phyloP scores from a whole-genome alignment of 2,888 invertebrate species.

The Aleiodes alternator region DNA sequence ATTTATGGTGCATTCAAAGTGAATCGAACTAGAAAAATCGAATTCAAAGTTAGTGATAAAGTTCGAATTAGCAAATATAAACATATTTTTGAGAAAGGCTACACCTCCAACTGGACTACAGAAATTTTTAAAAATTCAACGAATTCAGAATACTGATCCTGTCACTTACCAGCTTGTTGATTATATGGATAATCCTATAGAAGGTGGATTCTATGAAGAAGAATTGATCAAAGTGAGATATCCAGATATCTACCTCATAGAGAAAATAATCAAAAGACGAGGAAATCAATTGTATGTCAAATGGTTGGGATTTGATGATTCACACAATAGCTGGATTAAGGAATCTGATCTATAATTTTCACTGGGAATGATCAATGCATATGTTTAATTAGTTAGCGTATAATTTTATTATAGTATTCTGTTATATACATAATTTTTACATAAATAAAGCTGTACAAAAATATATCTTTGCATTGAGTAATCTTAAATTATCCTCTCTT shows the following conservation, averaged over 20 bases:
- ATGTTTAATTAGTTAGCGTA: too few species aligned
- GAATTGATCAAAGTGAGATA: conserved; percentile 23
- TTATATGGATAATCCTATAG: conserved; percentile 57
- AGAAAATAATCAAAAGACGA: conserved; percentile 22
- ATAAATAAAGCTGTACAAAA: too few species aligned
- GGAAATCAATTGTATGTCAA: conserved; percentile 45
- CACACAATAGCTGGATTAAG: conserved; percentile 40
- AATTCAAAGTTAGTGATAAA: conserved; percentile 60
- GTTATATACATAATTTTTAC: too few species aligned
- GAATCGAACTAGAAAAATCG: conserved; percentile 11
- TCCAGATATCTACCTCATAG: conserved; percentile 1
- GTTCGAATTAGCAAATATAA: conserved; percentile 58
- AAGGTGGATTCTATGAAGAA: conserved; percentile 48
- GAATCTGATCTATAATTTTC: not conserved
- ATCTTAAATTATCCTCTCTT: too few species aligned
- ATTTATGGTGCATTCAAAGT: conserved; percentile 1
- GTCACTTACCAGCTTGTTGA: conserved; percentile 63
- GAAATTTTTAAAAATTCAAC: conserved; percentile 66
- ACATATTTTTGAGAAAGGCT: too few species aligned
- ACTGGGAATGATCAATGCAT: too few species aligned
- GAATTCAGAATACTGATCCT: conserved; percentile 65
- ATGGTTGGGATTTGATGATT: conserved; percentile 44
- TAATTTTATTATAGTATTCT: too few species aligned
- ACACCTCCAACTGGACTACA: conserved; percentile 16
- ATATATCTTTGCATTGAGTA: too few species aligned